Base-by-base conservation (phyloP, 2,797 vertebrate genomes). In the Hippoglossus hippoglossus region DNA sequence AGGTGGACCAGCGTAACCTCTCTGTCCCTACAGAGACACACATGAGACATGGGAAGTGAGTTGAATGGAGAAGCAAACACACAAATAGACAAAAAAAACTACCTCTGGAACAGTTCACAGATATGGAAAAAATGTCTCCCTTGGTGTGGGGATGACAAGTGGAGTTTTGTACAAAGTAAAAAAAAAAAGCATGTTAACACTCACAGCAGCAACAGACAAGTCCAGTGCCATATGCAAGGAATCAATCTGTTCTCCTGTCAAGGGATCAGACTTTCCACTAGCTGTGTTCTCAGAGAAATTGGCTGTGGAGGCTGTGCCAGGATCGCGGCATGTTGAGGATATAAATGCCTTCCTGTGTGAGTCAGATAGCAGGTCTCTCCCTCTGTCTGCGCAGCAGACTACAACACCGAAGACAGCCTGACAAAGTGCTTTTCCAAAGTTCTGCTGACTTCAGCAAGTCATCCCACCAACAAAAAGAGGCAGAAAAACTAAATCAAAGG, bases 1-100 rank as follows among this genome's bases (percentile, higher is more conserved):
- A 52, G 94, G 91, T n/a, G 97, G 96, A 93, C 97, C 97, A 76
- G 94, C 96, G 79, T 97, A 94, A 76, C 97, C 97, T 93, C 95
- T 98, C 73, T 95, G 94, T 74, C 97, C 94, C 94, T 95, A 67
- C 26, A 73, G 67, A 90, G 54, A 87, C 44, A 90, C 78, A 85
- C 69, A 86, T 2, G n/a, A 82, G 47, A 80, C 16, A 77, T 15
- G 36, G 57, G 39, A 19, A 49, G 19, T 77, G 36, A 73, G 39
- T 6, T 82, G 78, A 89, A 25, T 21, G 4, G 18, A 61, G 0
- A 28, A 6, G 51, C 51, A 56, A 64, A 41, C n/a, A 41, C 36
- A 41, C 75, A 75, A 76, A 60, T 34, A 56, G 12, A 77, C 15
- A 60, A 12, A 47, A 13, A 13, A 25, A 54, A 3, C 24, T 24